Conservation (phyloP, 2,888 invertebrate genomes). For the Mantis religiosa region DNA sequence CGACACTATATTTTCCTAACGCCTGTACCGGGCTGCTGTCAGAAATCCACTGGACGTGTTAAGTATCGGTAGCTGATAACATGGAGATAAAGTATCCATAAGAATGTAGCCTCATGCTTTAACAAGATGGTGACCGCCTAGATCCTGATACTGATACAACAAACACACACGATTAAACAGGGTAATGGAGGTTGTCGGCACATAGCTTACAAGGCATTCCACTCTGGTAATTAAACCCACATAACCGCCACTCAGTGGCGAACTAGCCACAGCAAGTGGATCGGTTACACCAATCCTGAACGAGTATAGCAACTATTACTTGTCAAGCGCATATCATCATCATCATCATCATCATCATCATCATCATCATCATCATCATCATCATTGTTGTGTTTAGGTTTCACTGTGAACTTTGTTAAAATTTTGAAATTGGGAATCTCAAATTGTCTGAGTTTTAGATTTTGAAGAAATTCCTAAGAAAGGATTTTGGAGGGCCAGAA, state of each 20-base stretch:
- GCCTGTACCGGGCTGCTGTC: not conserved
- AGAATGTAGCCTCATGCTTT: not conserved
- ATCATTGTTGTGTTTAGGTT: too few relatives aligned
- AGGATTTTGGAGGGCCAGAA: too few relatives aligned
- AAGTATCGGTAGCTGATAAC: not conserved
- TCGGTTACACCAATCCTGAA: too few relatives aligned
- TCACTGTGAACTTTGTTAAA: too few relatives aligned
- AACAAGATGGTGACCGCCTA: not conserved
- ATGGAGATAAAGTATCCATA: not conserved
- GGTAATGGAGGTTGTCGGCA: not conserved
- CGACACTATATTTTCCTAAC: not conserved
- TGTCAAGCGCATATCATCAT: too few relatives aligned
- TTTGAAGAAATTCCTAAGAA: too few relatives aligned
- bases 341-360: too few relatives aligned
- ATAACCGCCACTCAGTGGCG: not conserved
- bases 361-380: too few relatives aligned
- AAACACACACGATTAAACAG: not conserved
- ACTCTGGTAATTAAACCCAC: conserved; percentile 25
- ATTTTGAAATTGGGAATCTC: too few relatives aligned
- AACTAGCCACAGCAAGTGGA: not conserved
- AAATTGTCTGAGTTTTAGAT: too few relatives aligned
- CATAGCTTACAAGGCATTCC: conserved; percentile 21
- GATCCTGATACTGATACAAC: not conserved
- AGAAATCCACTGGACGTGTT: not conserved
- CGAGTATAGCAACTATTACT: too few relatives aligned